Percentiles rank a stretch among this genome's conserved stretches.
Evolutionary conservation across 2,113 vertebrate species (phyloP).

Genomic region (Cavia aperea): DNA sequence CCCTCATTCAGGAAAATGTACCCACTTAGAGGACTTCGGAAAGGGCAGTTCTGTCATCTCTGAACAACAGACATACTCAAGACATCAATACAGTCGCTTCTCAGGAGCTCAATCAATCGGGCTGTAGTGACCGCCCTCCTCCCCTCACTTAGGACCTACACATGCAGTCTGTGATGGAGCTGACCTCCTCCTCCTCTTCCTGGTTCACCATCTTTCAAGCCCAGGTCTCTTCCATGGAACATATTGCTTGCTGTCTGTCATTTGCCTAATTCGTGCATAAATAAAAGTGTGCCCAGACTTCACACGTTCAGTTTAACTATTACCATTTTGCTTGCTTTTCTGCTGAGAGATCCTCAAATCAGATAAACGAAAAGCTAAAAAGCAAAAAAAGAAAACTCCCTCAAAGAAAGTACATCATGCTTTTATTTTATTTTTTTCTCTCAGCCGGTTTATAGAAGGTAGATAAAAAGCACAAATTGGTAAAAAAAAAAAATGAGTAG

Average conservation of each 20-base stretch:
- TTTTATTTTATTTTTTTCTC: not conserved
- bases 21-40: not conserved
- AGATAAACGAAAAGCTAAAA: not conserved
- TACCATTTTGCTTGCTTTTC: not conserved
- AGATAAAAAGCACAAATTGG: not conserved
- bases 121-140: not conserved
- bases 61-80: accelerated
- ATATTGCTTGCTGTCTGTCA: too few species aligned
- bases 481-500: not conserved
- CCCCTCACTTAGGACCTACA: too few species aligned
- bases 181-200: too few species aligned
- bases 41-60: not conserved
- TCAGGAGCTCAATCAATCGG: accelerated
- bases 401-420: not conserved
- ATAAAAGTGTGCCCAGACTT: too few species aligned
- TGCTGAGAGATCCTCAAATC: not conserved
- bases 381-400: not conserved
- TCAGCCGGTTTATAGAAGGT: not conserved
- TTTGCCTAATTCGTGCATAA: too few species aligned
- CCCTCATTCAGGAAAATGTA: not conserved
- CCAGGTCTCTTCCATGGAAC: accelerated
- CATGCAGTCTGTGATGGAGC: accelerated
- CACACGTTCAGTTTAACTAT: not conserved
- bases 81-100: too few species aligned
- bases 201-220: too few species aligned